Conservation (phyloP, 2,797 vertebrate genomes). For the Tarsius wallacei region DNA sequence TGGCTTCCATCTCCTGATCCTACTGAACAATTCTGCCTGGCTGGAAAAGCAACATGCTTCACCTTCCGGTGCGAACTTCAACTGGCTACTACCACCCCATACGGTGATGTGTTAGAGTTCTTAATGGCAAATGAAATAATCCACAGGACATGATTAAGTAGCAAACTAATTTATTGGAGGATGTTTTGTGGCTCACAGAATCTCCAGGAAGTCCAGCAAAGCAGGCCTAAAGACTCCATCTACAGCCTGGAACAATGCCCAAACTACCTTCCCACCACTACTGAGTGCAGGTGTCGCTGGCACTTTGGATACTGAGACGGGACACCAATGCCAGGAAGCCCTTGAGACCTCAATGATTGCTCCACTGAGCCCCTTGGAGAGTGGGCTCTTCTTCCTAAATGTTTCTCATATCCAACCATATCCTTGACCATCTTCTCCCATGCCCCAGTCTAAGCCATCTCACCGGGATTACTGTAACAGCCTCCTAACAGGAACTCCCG, state of each 20-base stretch:
- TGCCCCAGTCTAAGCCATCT: not conserved
- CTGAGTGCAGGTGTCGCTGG: not conserved
- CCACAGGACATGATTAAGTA: not conserved
- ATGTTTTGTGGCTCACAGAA: not conserved
- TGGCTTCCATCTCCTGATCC: not conserved
- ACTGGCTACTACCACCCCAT: accelerated
- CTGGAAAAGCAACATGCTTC: not conserved
- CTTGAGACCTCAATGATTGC: not conserved
- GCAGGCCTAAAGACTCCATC: not conserved
- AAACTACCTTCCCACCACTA: not conserved
- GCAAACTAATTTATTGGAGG: not conserved
- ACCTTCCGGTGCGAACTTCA: not conserved
- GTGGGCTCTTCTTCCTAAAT: not conserved
- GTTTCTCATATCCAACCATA: not conserved
- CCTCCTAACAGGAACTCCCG: not conserved
- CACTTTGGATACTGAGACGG: not conserved
- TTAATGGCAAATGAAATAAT: not conserved
- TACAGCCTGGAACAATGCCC: too few species aligned
- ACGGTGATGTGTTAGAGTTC: not conserved
- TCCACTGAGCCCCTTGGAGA: not conserved
- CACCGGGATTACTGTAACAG: too few species aligned
- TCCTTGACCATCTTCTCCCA: not conserved
- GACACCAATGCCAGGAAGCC: too few species aligned
- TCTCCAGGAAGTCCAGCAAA: not conserved
- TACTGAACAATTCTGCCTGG: not conserved